Evolutionary conservation across 2,797 vertebrate genomes (phyloP), one percentile per base, ranked within the genome.

Genomic region (Bufotes viridis): DNA sequence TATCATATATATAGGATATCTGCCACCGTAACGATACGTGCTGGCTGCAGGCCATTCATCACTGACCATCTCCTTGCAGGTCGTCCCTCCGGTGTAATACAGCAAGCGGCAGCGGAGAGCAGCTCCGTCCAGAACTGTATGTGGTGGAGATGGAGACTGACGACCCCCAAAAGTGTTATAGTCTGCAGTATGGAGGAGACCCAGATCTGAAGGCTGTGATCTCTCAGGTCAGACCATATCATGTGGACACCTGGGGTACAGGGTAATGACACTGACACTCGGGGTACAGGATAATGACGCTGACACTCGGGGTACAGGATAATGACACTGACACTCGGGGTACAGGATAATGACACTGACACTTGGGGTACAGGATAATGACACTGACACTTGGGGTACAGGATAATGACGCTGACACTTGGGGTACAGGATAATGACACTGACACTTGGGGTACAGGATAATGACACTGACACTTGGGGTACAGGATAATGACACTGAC

Each of bases 191-290:
- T 55, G 12, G 58, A 11, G 42, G 24, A 26, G 49, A 72, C 12
- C 51, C 81, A 1, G 13, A 3, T 0, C 29, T 87, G 70, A 22
- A 84, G 11, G 70, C 26, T 7, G 14, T 61, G 2, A 51, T 88
- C 1, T 34, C 87, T 12, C 20, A 80, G 87, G 87, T 88, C 11
- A 88, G 87, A 2, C 26, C 57, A 5, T 7, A 20, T 53, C 34
- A 8, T 29, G 3, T 26, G 18, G 29, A 49, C 11, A 18, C 3
- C 42, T 17, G 29, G 69, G 69, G 29, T 42, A 7, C 42, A 42
- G 69, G 69, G 18, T 42, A 10, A 10, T 26, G 78, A 81, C 57
- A 5, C 15, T 51, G 18, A 24, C 74, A 76, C 9, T 20, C 11
- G 74, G 29, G n/a, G n/a, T 2, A 15, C 42, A 42, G 42, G 42